Percentiles rank a stretch among this genome's conserved stretches.
Evolutionary conservation across 37 sponge, comb jelly and placozoan species (phyloP).

Genomic region (Spongilla lacustris): DNA sequence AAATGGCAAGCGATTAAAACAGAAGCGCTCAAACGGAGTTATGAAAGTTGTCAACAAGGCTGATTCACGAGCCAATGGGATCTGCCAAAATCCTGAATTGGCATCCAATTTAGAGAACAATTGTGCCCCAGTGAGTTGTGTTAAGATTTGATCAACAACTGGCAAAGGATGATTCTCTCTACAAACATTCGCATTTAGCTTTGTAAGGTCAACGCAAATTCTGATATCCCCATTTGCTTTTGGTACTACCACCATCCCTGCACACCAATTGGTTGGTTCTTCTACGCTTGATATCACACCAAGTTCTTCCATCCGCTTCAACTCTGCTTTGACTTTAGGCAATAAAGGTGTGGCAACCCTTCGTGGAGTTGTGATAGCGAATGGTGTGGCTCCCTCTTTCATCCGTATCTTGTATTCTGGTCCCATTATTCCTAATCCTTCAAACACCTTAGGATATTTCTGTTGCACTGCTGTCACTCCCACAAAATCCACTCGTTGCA

Average conservation of each 20-base stretch:
- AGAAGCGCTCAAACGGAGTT: no score
- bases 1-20: no score
- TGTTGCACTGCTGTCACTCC: no score
- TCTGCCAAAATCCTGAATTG: constrained; percentile 55
- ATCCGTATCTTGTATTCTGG: no score
- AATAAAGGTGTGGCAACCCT: background rate
- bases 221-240: constrained; percentile 14
- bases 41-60: constrained; percentile 21
- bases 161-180: constrained; percentile 20
- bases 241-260: constrained; percentile 32
- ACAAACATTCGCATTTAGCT: constrained; percentile 14
- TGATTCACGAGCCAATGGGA: constrained; percentile 3
- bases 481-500: constrained; percentile 5
- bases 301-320: constrained; percentile 11
- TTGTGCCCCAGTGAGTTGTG: constrained; percentile 3
- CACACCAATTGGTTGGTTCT: constrained; percentile 36
- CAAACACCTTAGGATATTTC: no score
- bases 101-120: no score
- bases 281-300: constrained; percentile 15
- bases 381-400: no score
- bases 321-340: background rate
- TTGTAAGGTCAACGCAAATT: constrained; percentile 33
- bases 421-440: no score
- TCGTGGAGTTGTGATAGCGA: no score
- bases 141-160: background rate